Conservation (phyloP, 2,113 vertebrate species). For the Anolis carolinensis region DNA sequence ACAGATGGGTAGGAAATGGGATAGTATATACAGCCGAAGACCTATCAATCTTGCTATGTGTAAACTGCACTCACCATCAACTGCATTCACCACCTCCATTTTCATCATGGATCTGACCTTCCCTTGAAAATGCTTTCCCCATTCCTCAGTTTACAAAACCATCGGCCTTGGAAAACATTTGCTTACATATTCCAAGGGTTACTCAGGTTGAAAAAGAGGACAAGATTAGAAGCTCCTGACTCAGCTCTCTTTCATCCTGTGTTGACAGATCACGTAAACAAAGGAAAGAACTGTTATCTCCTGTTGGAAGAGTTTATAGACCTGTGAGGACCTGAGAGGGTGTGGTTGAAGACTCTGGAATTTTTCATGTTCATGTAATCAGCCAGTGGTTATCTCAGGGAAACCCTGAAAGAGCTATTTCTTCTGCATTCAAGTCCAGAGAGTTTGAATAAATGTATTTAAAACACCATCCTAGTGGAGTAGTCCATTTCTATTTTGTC, state of each 20-base stretch:
- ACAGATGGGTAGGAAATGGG: too few species aligned
- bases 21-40: background rate
- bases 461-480: background rate
- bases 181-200: slow-evolving; percentile 5
- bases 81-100: background rate
- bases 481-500: background rate
- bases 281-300: slow-evolving; percentile 18
- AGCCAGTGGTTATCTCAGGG: background rate
- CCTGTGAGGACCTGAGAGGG: background rate
- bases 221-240: slow-evolving; percentile 26
- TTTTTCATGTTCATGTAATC: background rate
- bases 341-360: slow-evolving; percentile 1
- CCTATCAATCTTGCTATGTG: background rate
- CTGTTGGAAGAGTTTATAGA: slow-evolving; percentile 4
- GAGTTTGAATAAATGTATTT: background rate
- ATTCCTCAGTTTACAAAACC: background rate
- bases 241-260: slow-evolving; percentile 29
- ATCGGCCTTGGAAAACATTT: slow-evolving; percentile 15
- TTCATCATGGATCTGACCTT: background rate
- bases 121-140: background rate
- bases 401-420: background rate
- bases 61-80: background rate
- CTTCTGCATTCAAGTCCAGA: background rate
- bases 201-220: background rate
- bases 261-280: slow-evolving; percentile 29